A percentile compares a stretch with the other conserved stretches of the same genome.
Conservation (phyloP, 1,140 invertebrate genomes). For the Hycleus phaleratus region DNA sequence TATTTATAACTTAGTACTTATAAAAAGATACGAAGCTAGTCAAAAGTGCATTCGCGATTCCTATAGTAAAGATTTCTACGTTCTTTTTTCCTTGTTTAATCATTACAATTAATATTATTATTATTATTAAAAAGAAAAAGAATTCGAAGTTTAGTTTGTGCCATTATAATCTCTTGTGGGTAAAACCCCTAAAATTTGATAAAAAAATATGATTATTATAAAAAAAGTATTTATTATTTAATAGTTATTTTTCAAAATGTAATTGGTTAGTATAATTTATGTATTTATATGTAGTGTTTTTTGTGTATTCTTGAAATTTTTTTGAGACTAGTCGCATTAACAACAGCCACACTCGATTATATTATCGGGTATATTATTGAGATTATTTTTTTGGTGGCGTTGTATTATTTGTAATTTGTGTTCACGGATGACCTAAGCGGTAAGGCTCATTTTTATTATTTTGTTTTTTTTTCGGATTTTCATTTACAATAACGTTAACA, state of each 20-base stretch:
- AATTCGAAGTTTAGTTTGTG: constrained; percentile 31
- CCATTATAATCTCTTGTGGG: constrained; percentile 32
- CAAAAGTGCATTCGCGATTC: constrained; percentile 40
- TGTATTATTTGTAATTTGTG: constrained; percentile 31
- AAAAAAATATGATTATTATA: constrained; percentile 5
- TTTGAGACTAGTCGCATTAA: constrained; percentile 33
- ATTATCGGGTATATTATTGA: neutral
- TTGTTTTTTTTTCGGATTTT: too few relatives aligned
- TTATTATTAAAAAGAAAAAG: too few relatives aligned
- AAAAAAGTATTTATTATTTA: neutral
- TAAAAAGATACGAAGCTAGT: constrained; percentile 40
- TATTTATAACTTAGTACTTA: constrained; percentile 36
- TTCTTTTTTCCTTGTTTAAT: constrained; percentile 26
- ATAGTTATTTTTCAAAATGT: neutral
- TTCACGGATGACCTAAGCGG: constrained; percentile 20
- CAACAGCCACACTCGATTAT: constrained; percentile 19
- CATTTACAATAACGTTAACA: too few relatives aligned
- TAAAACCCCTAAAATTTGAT: constrained; percentile 32
- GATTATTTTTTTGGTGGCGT: constrained; percentile 23
- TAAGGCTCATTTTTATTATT: constrained; percentile 11
- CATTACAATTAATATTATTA: neutral
- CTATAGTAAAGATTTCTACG: constrained; percentile 36
- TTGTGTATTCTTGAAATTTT: constrained; percentile 30
- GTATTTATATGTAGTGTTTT: constrained; percentile 39
- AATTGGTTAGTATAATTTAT: constrained; percentile 21